phyloP scores from a whole-genome alignment of 2,888 invertebrate species.

The Drosophila borborema region DNA sequence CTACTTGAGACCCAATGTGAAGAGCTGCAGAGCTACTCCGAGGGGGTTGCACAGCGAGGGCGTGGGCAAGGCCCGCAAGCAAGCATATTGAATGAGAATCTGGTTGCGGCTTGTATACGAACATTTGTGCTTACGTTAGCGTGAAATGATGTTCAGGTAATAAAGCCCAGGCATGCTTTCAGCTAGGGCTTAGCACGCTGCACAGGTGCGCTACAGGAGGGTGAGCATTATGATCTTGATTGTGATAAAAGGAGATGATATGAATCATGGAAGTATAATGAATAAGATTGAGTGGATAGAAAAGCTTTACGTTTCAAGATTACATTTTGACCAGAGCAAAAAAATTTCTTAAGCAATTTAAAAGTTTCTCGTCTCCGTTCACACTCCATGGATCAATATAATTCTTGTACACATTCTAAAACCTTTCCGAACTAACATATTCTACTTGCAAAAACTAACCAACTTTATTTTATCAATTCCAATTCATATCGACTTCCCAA shows the following conservation, averaged over 20 bases:
- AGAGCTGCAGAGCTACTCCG: conserved; percentile 21
- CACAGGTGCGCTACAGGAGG: conserved; percentile 38
- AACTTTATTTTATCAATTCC: too few species aligned
- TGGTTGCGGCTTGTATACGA: conserved; percentile 69
- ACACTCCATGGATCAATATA: too few species aligned
- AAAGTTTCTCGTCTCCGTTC: too few species aligned
- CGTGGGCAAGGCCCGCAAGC: background rate
- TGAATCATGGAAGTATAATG: background rate
- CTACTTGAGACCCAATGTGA: conserved; percentile 33
- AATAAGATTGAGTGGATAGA: background rate
- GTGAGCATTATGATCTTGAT: background rate
- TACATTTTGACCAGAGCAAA: background rate
- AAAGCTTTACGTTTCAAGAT: too few species aligned
- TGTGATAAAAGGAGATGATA: background rate
- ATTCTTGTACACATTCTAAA: too few species aligned
- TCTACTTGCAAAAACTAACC: too few species aligned
- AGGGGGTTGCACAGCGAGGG: conserved; percentile 8
- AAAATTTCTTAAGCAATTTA: too few species aligned
- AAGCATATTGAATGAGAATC: conserved; percentile 47
- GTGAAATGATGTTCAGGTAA: conserved; percentile 77
- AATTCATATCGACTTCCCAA: background rate
- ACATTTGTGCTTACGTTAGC: conserved; percentile 77
- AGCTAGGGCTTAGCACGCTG: conserved; percentile 21
- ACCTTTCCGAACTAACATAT: too few species aligned
- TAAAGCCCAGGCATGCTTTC: conserved; percentile 51